Base-by-base conservation (phyloP, 2,888 invertebrate genomes). In the Saturnia japonica region DNA sequence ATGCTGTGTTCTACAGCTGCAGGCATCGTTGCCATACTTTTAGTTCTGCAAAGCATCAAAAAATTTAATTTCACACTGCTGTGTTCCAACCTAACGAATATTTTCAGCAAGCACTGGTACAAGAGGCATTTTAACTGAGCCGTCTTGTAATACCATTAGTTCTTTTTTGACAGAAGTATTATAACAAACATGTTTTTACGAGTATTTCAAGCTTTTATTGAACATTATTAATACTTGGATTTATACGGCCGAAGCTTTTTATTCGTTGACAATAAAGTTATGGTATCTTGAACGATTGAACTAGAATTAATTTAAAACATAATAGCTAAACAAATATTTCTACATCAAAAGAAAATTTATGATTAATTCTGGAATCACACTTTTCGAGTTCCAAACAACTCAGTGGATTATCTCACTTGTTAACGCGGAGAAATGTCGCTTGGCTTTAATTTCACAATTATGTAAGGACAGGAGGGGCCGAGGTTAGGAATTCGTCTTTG, bases 361-460 rank as follows among this genome's bases (percentile, higher is more conserved):
- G 73, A 74, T 74, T 73, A 72, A 74, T 68, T 66, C 70, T 67
- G 45, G 57, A 71, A 66, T 60, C 70, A 70, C 72, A 73, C 68
- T 71, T 67, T 70, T 68, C 71, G 54, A 71, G 66, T 67, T 69
- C 70, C 69, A 51, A 7, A 45, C 68, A 75, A 76, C 75, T 75
- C 76, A 73, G 60, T 71, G 71, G 77, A 80, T 78, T 74, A 76
- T 75, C 74, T 77, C 78, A 78, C 76, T 70, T 70, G 70, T 70
- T 70, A 70, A 70, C 70, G 70, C 70, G 73, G 70, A 73, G 75
- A 83, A 85, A 76, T 80, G 82, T 81, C 71, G 74, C 79, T 77
- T 74, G 81, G 79, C 81, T 83, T 82, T 84, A 84, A 87, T 87
- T 86, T 85, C 77, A 85, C 81, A 88, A 88, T 88, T 85, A 87